Evolutionary conservation across 1,140 invertebrate species (phyloP), one percentile per base, ranked within the genome.

Genomic region (Mycetomoellerius zeteki): DNA sequence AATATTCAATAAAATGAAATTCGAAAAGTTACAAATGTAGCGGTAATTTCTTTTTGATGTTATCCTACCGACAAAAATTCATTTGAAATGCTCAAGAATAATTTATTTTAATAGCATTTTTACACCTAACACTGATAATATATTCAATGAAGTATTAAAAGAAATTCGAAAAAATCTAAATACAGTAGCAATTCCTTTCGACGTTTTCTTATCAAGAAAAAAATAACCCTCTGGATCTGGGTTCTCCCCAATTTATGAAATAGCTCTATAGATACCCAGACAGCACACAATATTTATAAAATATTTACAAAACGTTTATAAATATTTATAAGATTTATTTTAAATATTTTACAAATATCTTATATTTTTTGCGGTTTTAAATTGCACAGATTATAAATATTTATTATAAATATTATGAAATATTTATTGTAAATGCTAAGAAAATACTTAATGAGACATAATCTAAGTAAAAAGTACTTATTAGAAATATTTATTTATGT

Each of bases 51-150:
- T 19, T 47, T 69, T 47, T 0, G 6, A 69, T 69, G 8, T 47
- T 71, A 50, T 50, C 27, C 14, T 27, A 24, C 7, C 24, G 12
- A 71, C 7, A 0, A 71, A 50, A 19, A 24, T 62, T 30, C 6
- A 50, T 27, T 43, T 27, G 8, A 27, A 67, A 37, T 4, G 3
- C 47, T 72, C 47, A 30, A 52, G 47, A n/a, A n/a, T 30, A 52
- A 52, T 54, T 73, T 73, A 72, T 50, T 73, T 52, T n/a, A 52
- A 52, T 30, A 27, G 0, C 24, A 52, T 19, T 72, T 52, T 72
- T 30, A 50, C 3, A 24, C 14, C 3, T 50, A 7, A 71, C 7
- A 6, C 0, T 72, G 27, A 62, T 71, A 27, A 52, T 72, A n/a
- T 52, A 71, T 52, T 19, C 7, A 52, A 52, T 7, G 1, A 27